Evolutionary conservation across 2,797 vertebrate species (phyloP).

Genomic region (Ceyx erithaca): DNA sequence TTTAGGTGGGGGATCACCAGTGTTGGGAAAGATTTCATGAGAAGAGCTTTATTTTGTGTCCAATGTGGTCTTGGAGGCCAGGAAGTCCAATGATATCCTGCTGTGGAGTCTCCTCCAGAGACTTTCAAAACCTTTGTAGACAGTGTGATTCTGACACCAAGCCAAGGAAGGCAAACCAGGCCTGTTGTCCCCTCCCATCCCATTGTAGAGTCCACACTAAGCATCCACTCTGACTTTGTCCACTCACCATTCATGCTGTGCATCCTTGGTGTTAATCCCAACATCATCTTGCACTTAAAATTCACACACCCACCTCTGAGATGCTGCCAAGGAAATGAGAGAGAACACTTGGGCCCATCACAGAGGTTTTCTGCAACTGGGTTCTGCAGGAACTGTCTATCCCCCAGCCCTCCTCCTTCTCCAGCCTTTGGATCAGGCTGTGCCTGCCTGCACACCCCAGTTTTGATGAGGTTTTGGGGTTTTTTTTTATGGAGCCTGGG

Average conservation of each 20-base stretch:
- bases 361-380: rapidly evolving
- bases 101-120: no score
- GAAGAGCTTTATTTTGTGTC: neutral
- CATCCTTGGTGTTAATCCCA: neutral
- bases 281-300: neutral
- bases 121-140: no score
- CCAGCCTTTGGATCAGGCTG: neutral
- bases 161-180: neutral
- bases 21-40: neutral
- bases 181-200: neutral
- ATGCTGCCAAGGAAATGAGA: rapidly evolving
- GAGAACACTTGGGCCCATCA: neutral
- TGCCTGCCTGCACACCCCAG: rapidly evolving
- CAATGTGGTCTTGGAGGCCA: neutral
- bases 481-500: neutral
- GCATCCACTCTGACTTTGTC: neutral
- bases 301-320: neutral
- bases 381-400: neutral
- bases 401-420: neutral
- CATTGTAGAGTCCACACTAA: rapidly evolving
- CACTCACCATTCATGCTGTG: rapidly evolving
- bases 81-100: no score
- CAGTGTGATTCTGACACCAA: neutral
- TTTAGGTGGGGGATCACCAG: neutral
- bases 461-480: neutral